phyloP scores from a whole-genome alignment of 2,113 vertebrate genomes.

The Rhea americana region DNA sequence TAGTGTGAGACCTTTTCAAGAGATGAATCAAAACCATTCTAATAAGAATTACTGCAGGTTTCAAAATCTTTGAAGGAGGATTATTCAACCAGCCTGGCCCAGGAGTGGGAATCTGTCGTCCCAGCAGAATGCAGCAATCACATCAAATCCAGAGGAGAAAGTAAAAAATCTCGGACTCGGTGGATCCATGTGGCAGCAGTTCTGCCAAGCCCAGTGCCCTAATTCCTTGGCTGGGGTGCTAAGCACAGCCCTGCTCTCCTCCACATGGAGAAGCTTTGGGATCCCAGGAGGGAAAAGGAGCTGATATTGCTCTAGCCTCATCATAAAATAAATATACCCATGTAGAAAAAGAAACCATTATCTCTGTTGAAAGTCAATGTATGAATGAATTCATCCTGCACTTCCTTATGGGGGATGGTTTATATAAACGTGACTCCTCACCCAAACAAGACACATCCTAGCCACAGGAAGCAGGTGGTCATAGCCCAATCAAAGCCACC shows the following conservation, averaged over 20 bases:
- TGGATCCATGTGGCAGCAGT: neutral
- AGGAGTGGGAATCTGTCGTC: neutral
- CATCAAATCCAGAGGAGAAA: neutral
- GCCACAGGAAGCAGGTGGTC: neutral
- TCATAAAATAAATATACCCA: neutral
- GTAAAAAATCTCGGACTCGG: neutral
- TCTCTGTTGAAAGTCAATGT: neutral
- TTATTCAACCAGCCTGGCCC: neutral
- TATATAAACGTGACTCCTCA: neutral
- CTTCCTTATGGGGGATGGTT: neutral
- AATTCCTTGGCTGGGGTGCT: neutral
- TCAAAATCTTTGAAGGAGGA: neutral
- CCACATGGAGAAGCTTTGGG: neutral
- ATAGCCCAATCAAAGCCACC: neutral
- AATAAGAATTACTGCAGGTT: conserved; percentile 13
- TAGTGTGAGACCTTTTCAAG: conserved; percentile 14
- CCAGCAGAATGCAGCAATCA: neutral
- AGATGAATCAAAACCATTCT: neutral
- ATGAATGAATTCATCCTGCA: neutral
- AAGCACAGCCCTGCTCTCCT: neutral
- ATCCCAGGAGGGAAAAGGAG: neutral
- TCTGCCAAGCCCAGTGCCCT: neutral
- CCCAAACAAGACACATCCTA: neutral
- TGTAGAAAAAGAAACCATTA: neutral
- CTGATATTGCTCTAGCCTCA: neutral